Evolutionary conservation across 2,797 vertebrate species (phyloP), one percentile per base, ranked within the genome.

Genomic region (Silurus lanzhouensis): DNA sequence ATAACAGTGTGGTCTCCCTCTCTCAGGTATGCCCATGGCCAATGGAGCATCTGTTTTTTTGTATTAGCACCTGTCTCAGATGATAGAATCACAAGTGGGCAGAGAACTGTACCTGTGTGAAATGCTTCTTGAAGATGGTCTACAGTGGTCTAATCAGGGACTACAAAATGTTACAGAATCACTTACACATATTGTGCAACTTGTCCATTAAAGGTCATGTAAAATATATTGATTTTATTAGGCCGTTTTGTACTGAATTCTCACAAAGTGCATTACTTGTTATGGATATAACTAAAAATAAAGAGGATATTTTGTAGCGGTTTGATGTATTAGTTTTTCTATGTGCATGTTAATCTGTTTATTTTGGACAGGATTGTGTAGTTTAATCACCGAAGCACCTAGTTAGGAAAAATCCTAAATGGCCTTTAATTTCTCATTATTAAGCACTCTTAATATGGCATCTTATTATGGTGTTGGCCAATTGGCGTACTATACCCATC

Each of bases 1-100:
- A 99, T 93, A 99, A 99, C 94, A 99, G 98, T 68, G 98, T 99
- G 89, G 98, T 99, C 84, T 98, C 98, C 0, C 96, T 99, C 81
- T 99, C 98, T 88, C 98, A 99, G 97, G 98, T 96, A 92, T 31
- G 44, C 19, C 66, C 19, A 48, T 74, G 9, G 1, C 31, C 14
- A n/a, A 8, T 1, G 15, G 22, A 3, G 7, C 5, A 2, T 15
- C 27, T 22, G 10, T 38, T 61, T 61, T 63, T 61, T 17, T 14
- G 1, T 74, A 14, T 52, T 57, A 19, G 27, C 2, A n/a, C 12
- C 5, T 0, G 10, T 48, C 20, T 64, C 3, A 13, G 58, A 31
- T 5, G 60, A 25, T 10, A 6, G 10, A 1, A 19, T 64, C 44
- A 46, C 60, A 64, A n/a, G 38, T 44, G n/a, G 15, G 58, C 3